Base-by-base conservation (phyloP, 2,888 invertebrate species). In the Alloscopus bannaensis region DNA sequence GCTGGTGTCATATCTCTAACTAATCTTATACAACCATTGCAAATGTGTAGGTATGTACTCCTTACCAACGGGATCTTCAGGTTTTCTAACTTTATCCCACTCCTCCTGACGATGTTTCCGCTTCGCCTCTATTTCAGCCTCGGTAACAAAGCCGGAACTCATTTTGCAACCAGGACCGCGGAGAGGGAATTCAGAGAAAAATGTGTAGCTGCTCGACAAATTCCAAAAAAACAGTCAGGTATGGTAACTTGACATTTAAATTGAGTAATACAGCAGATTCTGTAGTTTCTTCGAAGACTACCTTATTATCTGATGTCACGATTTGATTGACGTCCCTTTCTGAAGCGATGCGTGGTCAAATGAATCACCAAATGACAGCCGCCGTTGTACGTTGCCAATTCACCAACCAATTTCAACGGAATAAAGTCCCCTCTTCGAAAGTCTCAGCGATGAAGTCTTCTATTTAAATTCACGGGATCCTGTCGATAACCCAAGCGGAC, bases 81-180 rank as follows among this genome's bases (percentile, higher is more conserved):
- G 93, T 77, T 94, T 93, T 84, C 99, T 91, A 0, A 97, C 97
- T 90, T 93, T 94, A 86, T 98, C 97, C 98, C 98, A 98, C 92
- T 98, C 97, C 88, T 96, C 96, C 88, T 98, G 98, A 1, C 97
- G 91, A 82, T 91, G 90, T 87, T 92, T 91, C 65, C 94, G 91
- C 42, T 93, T 92, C 87, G 97, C 97, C 50, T 94, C 92, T 80
- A 95, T 90, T 89, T 98, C 96, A 36, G 92, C 90, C 89, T 97
- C 97, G 0, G 95, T 92, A 84, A 98, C 94, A 90, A 99, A 99
- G 52, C 95, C 95, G 0, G 95, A 95, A 90, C 95, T 95, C 96
- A 96, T 96, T 84, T 84, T 83, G n/a, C n/a, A n/a, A n/a, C n/a
- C n/a, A n/a, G n/a, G n/a, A n/a, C n/a, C n/a, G n/a, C n/a, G n/a